phyloP scores from a whole-genome alignment of 1,140 invertebrate genomes.

The Tribolium madens region DNA sequence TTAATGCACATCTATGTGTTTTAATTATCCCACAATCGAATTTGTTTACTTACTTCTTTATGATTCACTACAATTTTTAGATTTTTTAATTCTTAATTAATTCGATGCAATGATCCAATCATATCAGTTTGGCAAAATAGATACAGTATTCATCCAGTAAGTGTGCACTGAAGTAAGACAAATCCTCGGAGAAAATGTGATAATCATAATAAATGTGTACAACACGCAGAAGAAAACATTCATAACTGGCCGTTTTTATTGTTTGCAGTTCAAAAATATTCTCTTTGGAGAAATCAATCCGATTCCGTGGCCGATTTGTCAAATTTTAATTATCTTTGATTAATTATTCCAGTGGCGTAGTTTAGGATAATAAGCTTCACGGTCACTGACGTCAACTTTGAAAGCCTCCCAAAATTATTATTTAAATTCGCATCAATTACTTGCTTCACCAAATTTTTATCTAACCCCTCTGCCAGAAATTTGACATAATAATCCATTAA shows the following conservation, averaged over 20 bases:
- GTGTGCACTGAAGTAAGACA: slow-evolving; percentile 41
- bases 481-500: slow-evolving; percentile 36
- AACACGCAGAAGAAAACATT: slow-evolving; percentile 36
- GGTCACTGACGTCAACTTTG: slow-evolving; percentile 28
- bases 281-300: neutral
- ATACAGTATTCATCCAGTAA: slow-evolving; percentile 41
- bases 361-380: slow-evolving; percentile 22
- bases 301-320: slow-evolving; percentile 28
- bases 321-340: slow-evolving; percentile 37
- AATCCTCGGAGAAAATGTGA: slow-evolving; percentile 39
- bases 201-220: slow-evolving; percentile 30
- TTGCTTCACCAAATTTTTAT: slow-evolving; percentile 37
- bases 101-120: slow-evolving; percentile 37
- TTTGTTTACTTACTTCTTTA: too few relatives aligned
- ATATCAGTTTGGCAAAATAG: slow-evolving; percentile 41
- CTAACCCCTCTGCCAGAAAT: slow-evolving; percentile 9
- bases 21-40: too few relatives aligned
- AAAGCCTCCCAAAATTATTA: slow-evolving; percentile 17
- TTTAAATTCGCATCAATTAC: slow-evolving; percentile 39
- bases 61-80: slow-evolving; percentile 1
- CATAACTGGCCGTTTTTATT: slow-evolving; percentile 33
- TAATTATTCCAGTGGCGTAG: slow-evolving; percentile 38
- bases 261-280: neutral
- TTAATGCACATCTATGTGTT: slow-evolving; percentile 3
- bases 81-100: too few relatives aligned